Percentiles rank a stretch among this genome's conserved stretches.
phyloP scores from a whole-genome alignment of 2,797 vertebrate genomes.

The Sciurus carolinensis region DNA sequence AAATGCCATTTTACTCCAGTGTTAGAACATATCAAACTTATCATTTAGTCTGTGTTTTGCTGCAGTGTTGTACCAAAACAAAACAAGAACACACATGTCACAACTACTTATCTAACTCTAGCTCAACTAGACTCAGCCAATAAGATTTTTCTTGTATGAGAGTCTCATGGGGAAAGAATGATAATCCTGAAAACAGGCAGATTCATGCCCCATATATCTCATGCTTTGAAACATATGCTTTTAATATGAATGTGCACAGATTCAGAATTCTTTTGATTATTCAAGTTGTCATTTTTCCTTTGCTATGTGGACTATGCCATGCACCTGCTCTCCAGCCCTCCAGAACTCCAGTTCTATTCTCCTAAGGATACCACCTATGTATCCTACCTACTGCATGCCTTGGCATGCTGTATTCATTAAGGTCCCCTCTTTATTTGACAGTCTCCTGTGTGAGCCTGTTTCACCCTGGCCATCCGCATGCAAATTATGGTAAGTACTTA shows the following conservation, averaged over 20 bases:
- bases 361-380: background rate
- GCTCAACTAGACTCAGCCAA: background rate
- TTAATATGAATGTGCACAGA: background rate
- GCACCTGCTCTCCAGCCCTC: background rate
- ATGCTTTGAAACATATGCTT: background rate
- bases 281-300: background rate
- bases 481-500: background rate
- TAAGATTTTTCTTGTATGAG: background rate
- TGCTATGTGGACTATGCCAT: background rate
- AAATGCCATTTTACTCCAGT: background rate
- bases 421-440: background rate
- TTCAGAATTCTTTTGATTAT: background rate
- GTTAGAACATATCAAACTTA: background rate
- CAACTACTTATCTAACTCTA: background rate
- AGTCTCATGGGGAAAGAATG: background rate
- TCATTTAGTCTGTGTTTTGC: background rate
- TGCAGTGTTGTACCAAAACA: background rate
- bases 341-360: background rate
- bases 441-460: background rate
- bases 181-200: background rate
- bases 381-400: background rate
- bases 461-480: background rate
- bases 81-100: background rate
- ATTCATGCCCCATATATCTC: background rate
- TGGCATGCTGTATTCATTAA: background rate